phyloP scores from a whole-genome alignment of 1,140 invertebrate species.

The Ips typographus region DNA sequence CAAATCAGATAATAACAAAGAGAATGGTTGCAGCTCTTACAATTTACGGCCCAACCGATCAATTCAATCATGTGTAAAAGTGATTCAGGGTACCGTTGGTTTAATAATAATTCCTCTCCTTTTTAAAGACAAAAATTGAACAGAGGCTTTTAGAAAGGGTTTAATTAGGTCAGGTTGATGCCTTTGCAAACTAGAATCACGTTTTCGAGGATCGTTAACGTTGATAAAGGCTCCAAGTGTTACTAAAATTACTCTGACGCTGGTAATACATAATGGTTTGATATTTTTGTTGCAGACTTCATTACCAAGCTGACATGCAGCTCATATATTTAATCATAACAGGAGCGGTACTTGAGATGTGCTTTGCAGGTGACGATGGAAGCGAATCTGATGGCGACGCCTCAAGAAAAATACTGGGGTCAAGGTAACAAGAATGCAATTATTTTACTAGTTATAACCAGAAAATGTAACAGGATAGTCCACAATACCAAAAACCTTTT shows the following conservation, averaged over 20 bases:
- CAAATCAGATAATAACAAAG: not conserved
- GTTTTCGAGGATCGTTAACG: too few relatives aligned
- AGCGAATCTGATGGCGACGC: slow-evolving; percentile 37
- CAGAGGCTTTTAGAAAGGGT: too few relatives aligned
- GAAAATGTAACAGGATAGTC: not conserved
- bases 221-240: too few relatives aligned
- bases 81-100: slow-evolving; percentile 14
- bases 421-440: slow-evolving; percentile 38
- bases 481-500: too few relatives aligned
- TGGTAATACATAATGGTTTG: too few relatives aligned
- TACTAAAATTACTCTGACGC: too few relatives aligned
- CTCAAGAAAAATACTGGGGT: slow-evolving; percentile 47
- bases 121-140: too few relatives aligned
- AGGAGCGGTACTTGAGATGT: slow-evolving; percentile 7
- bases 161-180: too few relatives aligned
- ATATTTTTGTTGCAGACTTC: slow-evolving; percentile 15
- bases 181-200: too few relatives aligned
- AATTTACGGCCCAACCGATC: slow-evolving; percentile 1
- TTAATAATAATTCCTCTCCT: not conserved
- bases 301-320: slow-evolving; percentile 17
- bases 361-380: slow-evolving; percentile 24
- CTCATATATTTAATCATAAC: slow-evolving; percentile 19
- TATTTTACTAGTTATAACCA: not conserved
- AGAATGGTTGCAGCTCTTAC: not conserved
- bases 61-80: slow-evolving; percentile 16